Evolutionary conservation across 2,113 vertebrate species (phyloP).

Genomic region (Asarcornis scutulata): DNA sequence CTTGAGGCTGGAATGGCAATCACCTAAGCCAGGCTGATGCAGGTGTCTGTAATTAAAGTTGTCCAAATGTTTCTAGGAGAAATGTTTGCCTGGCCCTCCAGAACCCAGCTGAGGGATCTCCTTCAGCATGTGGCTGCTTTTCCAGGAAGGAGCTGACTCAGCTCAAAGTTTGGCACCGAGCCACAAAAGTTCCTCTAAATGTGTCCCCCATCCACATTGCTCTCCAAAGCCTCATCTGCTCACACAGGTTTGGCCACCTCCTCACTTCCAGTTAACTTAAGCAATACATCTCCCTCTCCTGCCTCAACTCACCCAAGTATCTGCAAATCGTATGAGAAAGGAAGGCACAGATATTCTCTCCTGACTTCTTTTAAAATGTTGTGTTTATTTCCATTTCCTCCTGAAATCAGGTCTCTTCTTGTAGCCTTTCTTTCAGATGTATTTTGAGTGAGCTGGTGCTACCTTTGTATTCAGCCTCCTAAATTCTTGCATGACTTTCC

Average conservation of each 20-base stretch:
- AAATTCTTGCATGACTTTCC: background rate
- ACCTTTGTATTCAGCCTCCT: background rate
- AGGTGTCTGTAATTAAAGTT: background rate
- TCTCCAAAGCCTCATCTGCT: background rate
- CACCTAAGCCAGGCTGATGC: background rate
- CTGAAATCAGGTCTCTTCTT: background rate
- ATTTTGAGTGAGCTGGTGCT: background rate
- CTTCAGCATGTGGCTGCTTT: background rate
- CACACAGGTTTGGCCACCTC: background rate
- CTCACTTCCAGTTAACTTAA: background rate
- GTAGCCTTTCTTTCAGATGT: background rate
- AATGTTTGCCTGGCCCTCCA: background rate
- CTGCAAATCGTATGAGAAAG: background rate
- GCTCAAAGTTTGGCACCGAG: accelerated
- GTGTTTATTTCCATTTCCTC: background rate
- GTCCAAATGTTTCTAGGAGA: background rate
- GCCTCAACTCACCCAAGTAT: background rate
- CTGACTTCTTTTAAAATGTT: background rate
- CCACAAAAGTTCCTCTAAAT: background rate
- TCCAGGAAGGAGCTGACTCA: background rate
- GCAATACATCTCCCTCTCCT: background rate
- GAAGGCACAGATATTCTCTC: background rate
- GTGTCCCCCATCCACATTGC: accelerated
- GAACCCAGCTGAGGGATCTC: background rate
- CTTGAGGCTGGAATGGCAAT: background rate